Evolutionary conservation across 2,113 vertebrate genomes (phyloP).

Genomic region (Odocoileus hemionus): DNA sequence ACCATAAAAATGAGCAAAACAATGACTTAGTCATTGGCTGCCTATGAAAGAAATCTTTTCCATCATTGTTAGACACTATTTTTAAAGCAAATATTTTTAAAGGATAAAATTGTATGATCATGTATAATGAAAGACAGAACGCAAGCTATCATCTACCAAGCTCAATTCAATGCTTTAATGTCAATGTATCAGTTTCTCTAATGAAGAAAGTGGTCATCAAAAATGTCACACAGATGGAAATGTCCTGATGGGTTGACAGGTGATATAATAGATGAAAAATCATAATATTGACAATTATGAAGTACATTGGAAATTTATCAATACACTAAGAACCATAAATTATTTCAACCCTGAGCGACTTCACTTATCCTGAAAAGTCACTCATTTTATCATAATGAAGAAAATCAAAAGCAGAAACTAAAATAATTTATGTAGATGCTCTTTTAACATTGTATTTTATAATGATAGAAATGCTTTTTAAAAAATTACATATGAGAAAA

Average conservation of each 20-base stretch:
- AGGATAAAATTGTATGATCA: not conserved
- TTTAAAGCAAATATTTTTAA: not conserved
- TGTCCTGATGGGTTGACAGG: not conserved
- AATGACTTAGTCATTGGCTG: not conserved
- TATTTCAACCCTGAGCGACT: not conserved
- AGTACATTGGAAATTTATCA: not conserved
- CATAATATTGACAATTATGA: not conserved
- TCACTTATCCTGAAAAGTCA: not conserved
- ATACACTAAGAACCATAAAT: not conserved
- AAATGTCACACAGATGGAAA: not conserved
- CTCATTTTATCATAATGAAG: not conserved
- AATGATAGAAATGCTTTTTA: not conserved
- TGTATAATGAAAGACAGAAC: not conserved
- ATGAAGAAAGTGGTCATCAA: not conserved
- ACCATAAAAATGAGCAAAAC: not conserved
- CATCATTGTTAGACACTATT: not conserved
- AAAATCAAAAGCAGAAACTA: not conserved
- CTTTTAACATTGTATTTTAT: not conserved
- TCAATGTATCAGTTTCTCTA: not conserved
- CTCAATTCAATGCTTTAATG: not conserved
- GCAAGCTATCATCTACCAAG: not conserved
- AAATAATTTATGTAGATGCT: not conserved
- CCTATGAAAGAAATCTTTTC: not conserved
- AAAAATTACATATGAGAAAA: not conserved
- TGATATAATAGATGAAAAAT: not conserved